phyloP scores from a whole-genome alignment of 2,888 invertebrate genomes.

The Lumbricus terrestris region DNA sequence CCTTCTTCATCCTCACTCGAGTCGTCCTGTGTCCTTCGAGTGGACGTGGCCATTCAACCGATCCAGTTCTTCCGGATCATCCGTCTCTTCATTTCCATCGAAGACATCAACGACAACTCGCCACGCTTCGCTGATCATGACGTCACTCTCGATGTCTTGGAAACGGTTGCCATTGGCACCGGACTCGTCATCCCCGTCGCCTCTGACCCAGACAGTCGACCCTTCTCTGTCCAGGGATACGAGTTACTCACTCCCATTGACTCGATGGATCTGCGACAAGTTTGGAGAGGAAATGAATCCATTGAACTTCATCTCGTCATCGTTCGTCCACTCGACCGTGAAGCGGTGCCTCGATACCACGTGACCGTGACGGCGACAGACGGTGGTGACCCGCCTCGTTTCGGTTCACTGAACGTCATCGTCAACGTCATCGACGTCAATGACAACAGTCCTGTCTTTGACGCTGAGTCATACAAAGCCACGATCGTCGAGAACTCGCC shows the following conservation, averaged over 20 bases:
- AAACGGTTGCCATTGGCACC: constrained; percentile 33
- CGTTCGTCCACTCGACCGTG: constrained; percentile 36
- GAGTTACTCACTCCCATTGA: background rate
- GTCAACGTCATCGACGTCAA: constrained; percentile 33
- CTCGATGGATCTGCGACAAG: constrained; percentile 32
- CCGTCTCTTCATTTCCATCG: constrained; percentile 33
- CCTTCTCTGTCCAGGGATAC: constrained; percentile 30
- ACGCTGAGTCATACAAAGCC: constrained; percentile 30
- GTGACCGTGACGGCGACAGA: constrained; percentile 36
- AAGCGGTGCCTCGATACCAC: constrained; percentile 32
- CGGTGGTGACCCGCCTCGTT: constrained; percentile 28
- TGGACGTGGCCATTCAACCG: constrained; percentile 37
- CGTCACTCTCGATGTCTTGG: constrained; percentile 33
- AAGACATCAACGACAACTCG: constrained; percentile 39
- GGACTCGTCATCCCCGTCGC: constrained; percentile 31
- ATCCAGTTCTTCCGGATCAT: constrained; percentile 34
- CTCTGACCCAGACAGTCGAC: constrained; percentile 34
- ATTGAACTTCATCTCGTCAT: constrained; percentile 35
- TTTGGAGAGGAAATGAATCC: constrained; percentile 30
- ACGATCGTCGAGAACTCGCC: constrained; percentile 35
- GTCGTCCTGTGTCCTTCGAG: constrained; percentile 28
- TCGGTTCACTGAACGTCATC: constrained; percentile 30
- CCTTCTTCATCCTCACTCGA: no score
- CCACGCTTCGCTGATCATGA: constrained; percentile 33
- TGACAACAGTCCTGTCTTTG: constrained; percentile 31